Conservation (phyloP, 2,797 vertebrate genomes). For the Chromobotia macracanthus region DNA sequence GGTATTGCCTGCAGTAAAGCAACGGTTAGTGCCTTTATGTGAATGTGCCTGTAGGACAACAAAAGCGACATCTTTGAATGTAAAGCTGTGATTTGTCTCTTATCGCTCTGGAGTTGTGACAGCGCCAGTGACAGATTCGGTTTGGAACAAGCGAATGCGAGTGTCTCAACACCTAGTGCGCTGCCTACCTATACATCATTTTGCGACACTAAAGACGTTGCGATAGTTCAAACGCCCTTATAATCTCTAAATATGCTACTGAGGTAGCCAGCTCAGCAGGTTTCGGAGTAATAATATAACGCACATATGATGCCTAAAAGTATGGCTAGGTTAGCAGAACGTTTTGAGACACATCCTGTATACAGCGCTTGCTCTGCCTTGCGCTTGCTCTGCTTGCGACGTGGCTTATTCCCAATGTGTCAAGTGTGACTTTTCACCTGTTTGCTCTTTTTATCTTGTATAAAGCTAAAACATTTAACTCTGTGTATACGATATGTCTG, state of each 20-base stretch:
- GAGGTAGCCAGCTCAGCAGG: neutral
- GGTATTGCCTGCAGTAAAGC: neutral
- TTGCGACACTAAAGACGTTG: neutral
- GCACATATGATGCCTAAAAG: neutral
- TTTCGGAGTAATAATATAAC: neutral
- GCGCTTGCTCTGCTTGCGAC: neutral
- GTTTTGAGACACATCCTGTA: neutral
- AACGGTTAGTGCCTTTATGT: neutral
- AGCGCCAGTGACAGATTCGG: slow-evolving; percentile 32
- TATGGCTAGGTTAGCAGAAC: neutral
- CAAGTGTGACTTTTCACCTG: neutral
- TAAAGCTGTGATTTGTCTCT: neutral
- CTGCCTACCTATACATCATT: neutral
- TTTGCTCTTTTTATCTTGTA: neutral
- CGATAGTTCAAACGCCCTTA: neutral
- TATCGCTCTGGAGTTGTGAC: neutral
- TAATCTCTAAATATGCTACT: neutral
- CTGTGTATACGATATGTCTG: neutral
- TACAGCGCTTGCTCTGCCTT: neutral
- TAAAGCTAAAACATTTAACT: too few species aligned
- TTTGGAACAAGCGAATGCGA: neutral
- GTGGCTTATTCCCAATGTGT: neutral
- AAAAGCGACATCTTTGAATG: neutral
- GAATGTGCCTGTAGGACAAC: neutral
- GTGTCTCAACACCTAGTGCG: neutral